phyloP scores from a whole-genome alignment of 2,113 vertebrate species.

The Rousettus leschenaultii region DNA sequence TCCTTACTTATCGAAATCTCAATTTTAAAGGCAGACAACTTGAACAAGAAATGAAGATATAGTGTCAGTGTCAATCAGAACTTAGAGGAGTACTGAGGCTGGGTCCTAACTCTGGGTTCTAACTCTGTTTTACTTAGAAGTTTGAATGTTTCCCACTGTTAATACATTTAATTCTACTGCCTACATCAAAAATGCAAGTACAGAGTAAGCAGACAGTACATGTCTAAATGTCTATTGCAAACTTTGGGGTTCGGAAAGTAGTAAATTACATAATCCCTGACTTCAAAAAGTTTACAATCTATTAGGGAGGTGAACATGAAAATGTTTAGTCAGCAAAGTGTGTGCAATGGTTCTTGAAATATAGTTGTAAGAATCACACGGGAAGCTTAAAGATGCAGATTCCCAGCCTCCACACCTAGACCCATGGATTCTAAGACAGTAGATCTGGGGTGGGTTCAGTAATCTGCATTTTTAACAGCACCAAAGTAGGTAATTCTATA shows the following conservation, averaged over 20 bases:
- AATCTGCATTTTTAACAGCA: neutral
- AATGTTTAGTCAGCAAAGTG: neutral
- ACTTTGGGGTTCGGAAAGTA: neutral
- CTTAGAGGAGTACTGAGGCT: neutral
- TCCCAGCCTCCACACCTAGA: neutral
- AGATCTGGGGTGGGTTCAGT: neutral
- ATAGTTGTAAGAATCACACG: neutral
- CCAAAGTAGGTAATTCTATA: neutral
- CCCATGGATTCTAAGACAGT: neutral
- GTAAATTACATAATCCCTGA: neutral
- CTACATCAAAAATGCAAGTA: neutral
- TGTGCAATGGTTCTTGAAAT: neutral
- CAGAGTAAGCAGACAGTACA: neutral
- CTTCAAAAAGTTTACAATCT: neutral
- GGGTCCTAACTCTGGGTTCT: neutral
- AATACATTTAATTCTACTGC: neutral
- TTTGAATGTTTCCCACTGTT: neutral
- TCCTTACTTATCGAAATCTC: neutral
- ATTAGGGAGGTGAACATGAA: neutral
- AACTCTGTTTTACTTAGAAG: neutral
- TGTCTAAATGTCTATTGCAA: neutral
- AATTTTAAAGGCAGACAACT: neutral
- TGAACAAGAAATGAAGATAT: neutral
- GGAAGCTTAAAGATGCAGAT: neutral
- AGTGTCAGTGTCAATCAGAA: neutral